phyloP scores from a whole-genome alignment of 2,888 invertebrate genomes.

The Agrotis clavis region DNA sequence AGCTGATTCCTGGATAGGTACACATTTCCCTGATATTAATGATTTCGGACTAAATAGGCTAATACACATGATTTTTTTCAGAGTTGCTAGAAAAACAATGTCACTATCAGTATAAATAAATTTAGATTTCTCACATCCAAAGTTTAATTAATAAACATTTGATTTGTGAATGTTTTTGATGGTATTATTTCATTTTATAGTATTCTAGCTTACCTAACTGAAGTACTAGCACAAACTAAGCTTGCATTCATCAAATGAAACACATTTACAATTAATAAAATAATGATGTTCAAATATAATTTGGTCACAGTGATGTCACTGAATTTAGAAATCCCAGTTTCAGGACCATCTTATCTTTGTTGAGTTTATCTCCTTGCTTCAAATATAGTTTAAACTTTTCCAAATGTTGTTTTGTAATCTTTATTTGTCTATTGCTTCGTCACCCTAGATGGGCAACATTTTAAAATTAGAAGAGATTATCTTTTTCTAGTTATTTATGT shows the following conservation, averaged over 20 bases:
- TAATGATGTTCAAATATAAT: neutral
- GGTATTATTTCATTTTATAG: neutral
- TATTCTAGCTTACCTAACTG: neutral
- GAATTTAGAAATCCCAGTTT: neutral
- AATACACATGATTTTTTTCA: constrained; percentile 4
- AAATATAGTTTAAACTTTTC: neutral
- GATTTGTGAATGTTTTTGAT: neutral
- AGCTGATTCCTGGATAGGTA: too few species aligned
- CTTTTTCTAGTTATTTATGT: too few species aligned
- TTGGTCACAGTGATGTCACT: neutral
- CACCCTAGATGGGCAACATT: too few species aligned
- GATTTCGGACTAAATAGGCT: too few species aligned
- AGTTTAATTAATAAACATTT: neutral
- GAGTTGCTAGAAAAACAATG: neutral
- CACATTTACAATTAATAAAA: neutral
- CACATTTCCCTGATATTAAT: neutral
- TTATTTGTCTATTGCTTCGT: neutral
- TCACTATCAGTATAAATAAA: neutral
- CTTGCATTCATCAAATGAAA: too few species aligned
- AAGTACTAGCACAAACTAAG: neutral
- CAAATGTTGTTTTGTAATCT: neutral
- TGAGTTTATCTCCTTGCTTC: constrained; percentile 1
- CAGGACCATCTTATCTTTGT: constrained; percentile 1
- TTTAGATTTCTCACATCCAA: neutral
- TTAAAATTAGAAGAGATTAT: too few species aligned